These are phyloP conservation scores for Ernsta delagoae DNA, from an alignment of 2,888 invertebrate genomes.

Conservation along the genomic window DNA sequence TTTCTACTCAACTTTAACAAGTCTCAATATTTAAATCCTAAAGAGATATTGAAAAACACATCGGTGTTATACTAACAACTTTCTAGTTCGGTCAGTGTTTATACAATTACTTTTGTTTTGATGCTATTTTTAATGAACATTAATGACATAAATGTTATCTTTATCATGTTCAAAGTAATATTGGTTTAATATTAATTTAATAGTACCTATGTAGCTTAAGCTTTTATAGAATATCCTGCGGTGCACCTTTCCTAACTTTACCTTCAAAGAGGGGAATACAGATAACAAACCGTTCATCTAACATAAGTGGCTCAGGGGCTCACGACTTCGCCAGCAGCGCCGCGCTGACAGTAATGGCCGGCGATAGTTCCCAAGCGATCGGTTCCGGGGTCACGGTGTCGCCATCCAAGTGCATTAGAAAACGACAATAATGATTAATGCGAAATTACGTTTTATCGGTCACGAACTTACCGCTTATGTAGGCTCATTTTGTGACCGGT, in stretches of 20 bases:
- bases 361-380: slow-evolving; percentile 50
- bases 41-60: no score
- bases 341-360: slow-evolving; percentile 42
- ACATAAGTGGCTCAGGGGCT: slow-evolving; percentile 36
- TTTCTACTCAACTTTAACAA: background rate
- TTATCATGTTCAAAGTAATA: no score
- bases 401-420: slow-evolving; percentile 46
- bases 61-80: no score
- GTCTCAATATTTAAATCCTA: no score
- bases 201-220: no score
- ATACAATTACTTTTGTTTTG: no score
- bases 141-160: no score
- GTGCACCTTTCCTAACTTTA: background rate
- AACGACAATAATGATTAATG: slow-evolving; percentile 35
- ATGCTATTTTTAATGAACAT: no score
- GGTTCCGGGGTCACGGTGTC: slow-evolving; percentile 59
- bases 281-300: slow-evolving; percentile 29
- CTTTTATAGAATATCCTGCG: background rate
- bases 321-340: slow-evolving; percentile 32
- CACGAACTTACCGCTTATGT: background rate
- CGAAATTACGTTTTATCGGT: slow-evolving; percentile 19
- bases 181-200: no score
- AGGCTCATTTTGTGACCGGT: background rate
- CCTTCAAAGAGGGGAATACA: background rate
- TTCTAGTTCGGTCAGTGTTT: no score